Conservation (phyloP, 1,140 invertebrate genomes). For the Pteromalus puparum region DNA sequence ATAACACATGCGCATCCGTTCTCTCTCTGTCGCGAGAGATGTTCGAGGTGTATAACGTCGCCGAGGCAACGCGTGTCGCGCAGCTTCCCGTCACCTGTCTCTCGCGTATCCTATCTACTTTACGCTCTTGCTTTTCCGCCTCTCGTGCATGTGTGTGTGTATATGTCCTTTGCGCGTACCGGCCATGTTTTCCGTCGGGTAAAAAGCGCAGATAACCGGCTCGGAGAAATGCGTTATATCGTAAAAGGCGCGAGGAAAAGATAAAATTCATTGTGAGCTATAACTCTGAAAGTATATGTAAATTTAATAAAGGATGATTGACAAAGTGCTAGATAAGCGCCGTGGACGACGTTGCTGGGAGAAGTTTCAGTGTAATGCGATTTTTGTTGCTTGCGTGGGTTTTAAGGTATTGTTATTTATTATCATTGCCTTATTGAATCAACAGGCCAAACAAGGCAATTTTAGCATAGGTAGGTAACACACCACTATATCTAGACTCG, state of each 20-base stretch:
- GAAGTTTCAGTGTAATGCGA: too few species aligned
- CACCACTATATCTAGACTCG: too few species aligned
- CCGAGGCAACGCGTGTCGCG: constrained; percentile 12
- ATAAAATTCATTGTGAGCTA: constrained; percentile 36
- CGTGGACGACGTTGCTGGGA: too few species aligned
- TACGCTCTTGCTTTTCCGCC: neutral
- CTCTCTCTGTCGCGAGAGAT: neutral
- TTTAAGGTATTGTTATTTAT: too few species aligned
- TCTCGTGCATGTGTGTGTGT: neutral
- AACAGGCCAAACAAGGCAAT: too few species aligned
- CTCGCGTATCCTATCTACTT: constrained; percentile 21
- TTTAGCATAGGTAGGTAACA: too few species aligned
- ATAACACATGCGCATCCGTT: neutral
- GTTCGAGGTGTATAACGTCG: neutral
- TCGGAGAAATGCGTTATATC: constrained; percentile 12
- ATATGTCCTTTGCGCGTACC: neutral
- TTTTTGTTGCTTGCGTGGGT: too few species aligned
- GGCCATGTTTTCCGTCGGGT: neutral
- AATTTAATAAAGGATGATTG: constrained; percentile 43
- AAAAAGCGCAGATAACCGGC: constrained; percentile 24
- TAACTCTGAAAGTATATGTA: constrained; percentile 20
- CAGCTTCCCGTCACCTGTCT: constrained; percentile 28
- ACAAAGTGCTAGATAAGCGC: constrained; percentile 30
- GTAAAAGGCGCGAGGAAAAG: constrained; percentile 3
- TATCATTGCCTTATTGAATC: too few species aligned